Evolutionary conservation across 1,140 invertebrate genomes (phyloP).

Genomic region (Lepidurus couesii): DNA sequence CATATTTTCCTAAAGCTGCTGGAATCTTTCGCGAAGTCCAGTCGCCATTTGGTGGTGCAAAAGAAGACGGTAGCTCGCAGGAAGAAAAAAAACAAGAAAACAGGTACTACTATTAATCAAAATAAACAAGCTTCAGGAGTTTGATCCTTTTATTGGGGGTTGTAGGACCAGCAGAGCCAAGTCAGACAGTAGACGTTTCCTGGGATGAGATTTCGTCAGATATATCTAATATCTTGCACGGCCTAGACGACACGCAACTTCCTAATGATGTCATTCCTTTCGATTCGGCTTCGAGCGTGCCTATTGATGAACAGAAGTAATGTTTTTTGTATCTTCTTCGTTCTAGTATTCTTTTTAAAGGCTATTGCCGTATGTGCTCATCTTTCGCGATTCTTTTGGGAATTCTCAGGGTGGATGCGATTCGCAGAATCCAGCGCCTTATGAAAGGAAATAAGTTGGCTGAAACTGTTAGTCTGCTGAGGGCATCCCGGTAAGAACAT

Average conservation of each 20-base stretch:
- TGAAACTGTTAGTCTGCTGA: slow-evolving; percentile 70
- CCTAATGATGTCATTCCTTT: slow-evolving; percentile 63
- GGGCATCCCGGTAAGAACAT: slow-evolving; percentile 68
- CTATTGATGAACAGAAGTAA: slow-evolving; percentile 85
- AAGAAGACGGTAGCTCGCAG: slow-evolving; percentile 57
- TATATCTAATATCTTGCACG: slow-evolving; percentile 62
- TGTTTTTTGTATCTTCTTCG: slow-evolving; percentile 36
- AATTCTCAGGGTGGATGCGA: slow-evolving; percentile 66
- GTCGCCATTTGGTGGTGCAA: slow-evolving; percentile 62
- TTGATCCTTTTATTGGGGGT: slow-evolving; percentile 43
- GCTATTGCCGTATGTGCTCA: not conserved
- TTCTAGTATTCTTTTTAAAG: not conserved
- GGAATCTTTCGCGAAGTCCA: slow-evolving; percentile 67
- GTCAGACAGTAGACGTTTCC: slow-evolving; percentile 50
- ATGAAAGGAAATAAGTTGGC: slow-evolving; percentile 63
- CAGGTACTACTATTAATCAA: slow-evolving; percentile 24
- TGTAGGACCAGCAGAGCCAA: slow-evolving; percentile 47
- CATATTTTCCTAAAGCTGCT: slow-evolving; percentile 91
- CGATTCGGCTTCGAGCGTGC: slow-evolving; percentile 73
- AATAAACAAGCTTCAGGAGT: slow-evolving; percentile 31
- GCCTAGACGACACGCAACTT: slow-evolving; percentile 46
- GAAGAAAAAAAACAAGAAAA: slow-evolving; percentile 47
- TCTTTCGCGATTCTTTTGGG: slow-evolving; percentile 38
- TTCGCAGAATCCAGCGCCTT: slow-evolving; percentile 75
- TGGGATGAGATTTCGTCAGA: slow-evolving; percentile 69